A percentile compares a stretch with the other conserved stretches of the same genome.
phyloP scores from a whole-genome alignment of 2,888 invertebrate species.

The Thelaira solivaga region DNA sequence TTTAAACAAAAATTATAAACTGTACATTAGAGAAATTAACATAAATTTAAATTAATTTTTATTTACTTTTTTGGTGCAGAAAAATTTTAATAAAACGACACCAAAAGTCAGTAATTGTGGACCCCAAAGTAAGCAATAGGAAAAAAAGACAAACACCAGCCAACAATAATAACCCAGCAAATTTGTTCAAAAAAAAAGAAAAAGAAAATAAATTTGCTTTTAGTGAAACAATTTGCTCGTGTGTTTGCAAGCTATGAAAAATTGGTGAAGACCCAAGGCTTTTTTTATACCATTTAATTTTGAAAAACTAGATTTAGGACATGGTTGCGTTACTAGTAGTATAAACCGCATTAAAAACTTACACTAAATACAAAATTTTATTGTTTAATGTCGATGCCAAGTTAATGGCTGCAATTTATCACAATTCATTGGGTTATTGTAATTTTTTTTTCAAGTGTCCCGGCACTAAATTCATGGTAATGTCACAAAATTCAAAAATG shows the following conservation, averaged over 20 bases:
- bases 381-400: too few species aligned
- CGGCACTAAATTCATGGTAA: slow-evolving; percentile 33
- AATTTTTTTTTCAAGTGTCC: slow-evolving; percentile 28
- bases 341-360: too few species aligned
- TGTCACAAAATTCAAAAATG: slow-evolving; percentile 57
- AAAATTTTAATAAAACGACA: slow-evolving; percentile 42
- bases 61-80: slow-evolving; percentile 10
- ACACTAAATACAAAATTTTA: too few species aligned
- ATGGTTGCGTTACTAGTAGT: too few species aligned
- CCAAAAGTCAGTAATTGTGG: slow-evolving; percentile 52
- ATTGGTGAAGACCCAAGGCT: too few species aligned
- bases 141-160: neutral
- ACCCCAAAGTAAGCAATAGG: slow-evolving; percentile 42
- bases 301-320: too few species aligned
- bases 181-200: neutral
- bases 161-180: slow-evolving; percentile 24
- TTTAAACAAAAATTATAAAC: slow-evolving; percentile 51
- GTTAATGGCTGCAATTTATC: neutral
- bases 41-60: slow-evolving; percentile 58
- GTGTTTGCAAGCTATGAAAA: too few species aligned
- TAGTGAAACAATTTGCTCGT: too few species aligned
- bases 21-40: slow-evolving; percentile 59
- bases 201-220: too few species aligned
- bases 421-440: slow-evolving; percentile 10
- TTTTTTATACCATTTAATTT: too few species aligned